Conservation (phyloP, 2,888 invertebrate genomes). For the Branchipolynoe longqiensis region DNA sequence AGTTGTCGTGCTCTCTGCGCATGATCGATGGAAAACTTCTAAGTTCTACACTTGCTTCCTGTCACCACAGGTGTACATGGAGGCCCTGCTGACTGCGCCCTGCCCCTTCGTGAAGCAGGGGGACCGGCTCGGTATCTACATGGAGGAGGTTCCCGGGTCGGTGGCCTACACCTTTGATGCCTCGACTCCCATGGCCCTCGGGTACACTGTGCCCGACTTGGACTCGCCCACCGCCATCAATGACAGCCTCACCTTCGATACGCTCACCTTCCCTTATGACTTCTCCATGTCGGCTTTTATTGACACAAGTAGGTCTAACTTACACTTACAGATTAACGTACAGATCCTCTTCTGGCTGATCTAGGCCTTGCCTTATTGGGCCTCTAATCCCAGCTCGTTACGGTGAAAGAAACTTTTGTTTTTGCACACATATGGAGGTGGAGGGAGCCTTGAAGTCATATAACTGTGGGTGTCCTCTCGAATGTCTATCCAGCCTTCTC, state of each 20-base stretch:
- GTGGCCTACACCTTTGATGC: constrained; percentile 62
- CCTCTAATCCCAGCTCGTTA: no score
- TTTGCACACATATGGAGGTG: no score
- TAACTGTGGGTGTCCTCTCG: no score
- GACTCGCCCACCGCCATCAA: constrained; percentile 27
- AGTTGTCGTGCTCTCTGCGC: no score
- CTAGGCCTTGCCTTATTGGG: no score
- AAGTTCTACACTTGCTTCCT: no score
- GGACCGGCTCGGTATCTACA: constrained; percentile 59
- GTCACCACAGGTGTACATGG: constrained; percentile 58
- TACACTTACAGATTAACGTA: neutral
- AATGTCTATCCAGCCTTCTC: no score
- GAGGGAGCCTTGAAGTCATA: no score
- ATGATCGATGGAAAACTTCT: no score
- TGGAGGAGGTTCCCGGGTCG: constrained; percentile 59
- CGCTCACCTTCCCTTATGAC: constrained; percentile 61
- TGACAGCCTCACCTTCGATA: constrained; percentile 51
- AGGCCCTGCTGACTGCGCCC: constrained; percentile 14
- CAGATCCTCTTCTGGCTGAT: no score
- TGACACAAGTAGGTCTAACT: constrained; percentile 50
- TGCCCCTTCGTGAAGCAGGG: constrained; percentile 51
- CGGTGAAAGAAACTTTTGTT: no score
- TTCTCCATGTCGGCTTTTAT: constrained; percentile 59
- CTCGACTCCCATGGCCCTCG: constrained; percentile 60
- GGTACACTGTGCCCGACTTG: constrained; percentile 28